These are phyloP conservation scores for Drosophila parvula DNA, from an alignment of 1,140 invertebrate species.

Conservation along the genomic window DNA sequence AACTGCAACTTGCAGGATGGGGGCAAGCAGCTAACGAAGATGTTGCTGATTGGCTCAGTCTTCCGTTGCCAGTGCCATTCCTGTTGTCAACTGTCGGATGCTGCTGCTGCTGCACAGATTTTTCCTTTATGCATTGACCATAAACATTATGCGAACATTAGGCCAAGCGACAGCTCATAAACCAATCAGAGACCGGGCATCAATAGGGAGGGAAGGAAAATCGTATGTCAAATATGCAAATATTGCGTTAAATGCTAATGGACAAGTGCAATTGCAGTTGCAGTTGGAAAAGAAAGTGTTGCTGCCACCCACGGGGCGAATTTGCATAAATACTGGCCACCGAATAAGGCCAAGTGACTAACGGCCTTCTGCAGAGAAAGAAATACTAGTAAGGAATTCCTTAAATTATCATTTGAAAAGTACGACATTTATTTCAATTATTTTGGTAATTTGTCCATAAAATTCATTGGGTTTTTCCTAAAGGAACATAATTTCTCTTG, in stretches of 20 bases:
- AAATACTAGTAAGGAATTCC: background rate
- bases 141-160: conserved; percentile 65
- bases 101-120: conserved; percentile 31
- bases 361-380: conserved; percentile 29
- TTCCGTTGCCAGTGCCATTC: conserved; percentile 37
- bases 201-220: conserved; percentile 19
- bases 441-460: background rate
- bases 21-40: conserved; percentile 61
- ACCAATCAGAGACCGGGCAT: conserved; percentile 49
- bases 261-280: conserved; percentile 38
- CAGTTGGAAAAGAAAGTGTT: conserved; percentile 67
- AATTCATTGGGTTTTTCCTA: background rate
- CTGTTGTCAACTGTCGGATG: conserved; percentile 77
- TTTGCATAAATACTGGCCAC: conserved; percentile 65
- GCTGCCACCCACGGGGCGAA: conserved; percentile 66
- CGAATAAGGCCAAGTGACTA: conserved; percentile 68
- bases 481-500: no score
- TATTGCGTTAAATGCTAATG: conserved; percentile 62
- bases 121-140: conserved; percentile 48
- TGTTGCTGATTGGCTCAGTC: conserved; percentile 74
- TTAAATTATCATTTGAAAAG: background rate
- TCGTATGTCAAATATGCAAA: conserved; percentile 5
- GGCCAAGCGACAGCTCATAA: conserved; percentile 53
- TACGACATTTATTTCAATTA: background rate
- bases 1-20: conserved; percentile 68